Percentiles rank a stretch among this genome's conserved stretches.
Evolutionary conservation across 1,140 invertebrate genomes (phyloP).

Genomic region (Trichogramma pretiosum): DNA sequence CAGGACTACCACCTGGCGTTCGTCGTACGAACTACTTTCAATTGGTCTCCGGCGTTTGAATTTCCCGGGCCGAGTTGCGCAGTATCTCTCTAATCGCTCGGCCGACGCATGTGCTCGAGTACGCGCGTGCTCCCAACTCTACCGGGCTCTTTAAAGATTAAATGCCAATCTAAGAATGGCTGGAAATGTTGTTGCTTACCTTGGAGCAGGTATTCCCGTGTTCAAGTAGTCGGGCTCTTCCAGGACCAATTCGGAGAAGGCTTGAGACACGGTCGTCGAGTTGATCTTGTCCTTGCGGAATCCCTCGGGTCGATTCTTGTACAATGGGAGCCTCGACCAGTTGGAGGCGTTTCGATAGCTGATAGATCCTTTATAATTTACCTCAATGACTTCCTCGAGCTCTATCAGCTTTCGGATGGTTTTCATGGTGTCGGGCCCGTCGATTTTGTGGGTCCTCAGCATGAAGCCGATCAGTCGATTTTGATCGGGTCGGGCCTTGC

Average conservation of each 20-base stretch:
- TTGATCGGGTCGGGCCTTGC: constrained; percentile 75
- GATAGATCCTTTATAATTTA: constrained; percentile 77
- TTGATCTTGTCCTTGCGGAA: constrained; percentile 40
- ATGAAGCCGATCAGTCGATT: constrained; percentile 75
- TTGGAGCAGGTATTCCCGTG: constrained; percentile 55
- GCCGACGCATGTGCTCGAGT: too few relatives aligned
- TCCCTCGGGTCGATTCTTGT: constrained; percentile 42
- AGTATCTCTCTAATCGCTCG: too few relatives aligned
- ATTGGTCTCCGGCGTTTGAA: too few relatives aligned
- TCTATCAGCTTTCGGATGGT: constrained; percentile 69
- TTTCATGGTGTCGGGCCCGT: constrained; percentile 59
- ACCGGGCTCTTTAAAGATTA: too few relatives aligned
- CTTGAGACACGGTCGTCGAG: constrained; percentile 50
- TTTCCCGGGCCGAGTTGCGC: too few relatives aligned
- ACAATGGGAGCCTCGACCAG: constrained; percentile 50
- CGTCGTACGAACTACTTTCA: too few relatives aligned
- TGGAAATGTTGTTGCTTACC: too few relatives aligned
- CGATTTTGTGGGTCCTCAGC: constrained; percentile 62
- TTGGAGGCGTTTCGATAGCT: constrained; percentile 74
- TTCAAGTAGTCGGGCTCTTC: constrained; percentile 62
- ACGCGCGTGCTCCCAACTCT: too few relatives aligned
- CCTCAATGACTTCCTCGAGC: constrained; percentile 68
- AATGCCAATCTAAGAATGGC: too few relatives aligned
- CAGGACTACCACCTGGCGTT: too few relatives aligned
- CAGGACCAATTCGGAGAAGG: constrained; percentile 59